Conservation (phyloP, 2,113 vertebrate genomes). For the Notiomystis cincta region DNA sequence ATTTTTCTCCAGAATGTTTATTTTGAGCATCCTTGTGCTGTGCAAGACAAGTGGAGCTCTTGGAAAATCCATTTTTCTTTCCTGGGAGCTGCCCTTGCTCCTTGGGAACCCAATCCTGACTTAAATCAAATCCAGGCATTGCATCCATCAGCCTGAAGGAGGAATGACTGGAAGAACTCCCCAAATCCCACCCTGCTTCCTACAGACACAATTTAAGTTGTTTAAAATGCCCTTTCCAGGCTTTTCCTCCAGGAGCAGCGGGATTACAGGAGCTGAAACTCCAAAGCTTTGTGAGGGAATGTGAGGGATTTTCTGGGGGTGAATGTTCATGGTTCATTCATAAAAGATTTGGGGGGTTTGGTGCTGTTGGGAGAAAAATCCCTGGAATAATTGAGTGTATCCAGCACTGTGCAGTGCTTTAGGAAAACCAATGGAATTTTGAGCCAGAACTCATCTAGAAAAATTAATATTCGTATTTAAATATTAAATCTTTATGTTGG, state of each 20-base stretch:
- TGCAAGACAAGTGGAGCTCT: background rate
- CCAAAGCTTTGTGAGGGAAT: background rate
- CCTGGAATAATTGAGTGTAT: background rate
- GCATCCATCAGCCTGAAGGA: background rate
- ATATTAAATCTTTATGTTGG: background rate
- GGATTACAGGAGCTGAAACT: background rate
- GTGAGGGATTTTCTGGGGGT: fast-evolving
- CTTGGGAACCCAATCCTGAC: fast-evolving
- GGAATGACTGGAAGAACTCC: background rate
- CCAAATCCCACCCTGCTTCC: background rate
- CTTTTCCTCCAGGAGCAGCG: background rate
- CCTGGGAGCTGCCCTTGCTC: background rate
- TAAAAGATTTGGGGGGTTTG: background rate
- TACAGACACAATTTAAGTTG: fast-evolving
- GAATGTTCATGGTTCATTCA: background rate
- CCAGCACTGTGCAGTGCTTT: background rate
- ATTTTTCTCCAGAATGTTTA: background rate
- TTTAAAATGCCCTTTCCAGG: background rate
- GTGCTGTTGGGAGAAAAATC: background rate
- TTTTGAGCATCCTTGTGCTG: background rate
- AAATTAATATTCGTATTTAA: background rate
- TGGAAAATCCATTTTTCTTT: background rate
- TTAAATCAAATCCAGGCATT: background rate
- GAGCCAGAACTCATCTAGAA: background rate
- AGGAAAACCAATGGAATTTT: background rate